Base-by-base conservation (phyloP, 1,140 invertebrate genomes). In the Pseudomyrmex pallidus region DNA sequence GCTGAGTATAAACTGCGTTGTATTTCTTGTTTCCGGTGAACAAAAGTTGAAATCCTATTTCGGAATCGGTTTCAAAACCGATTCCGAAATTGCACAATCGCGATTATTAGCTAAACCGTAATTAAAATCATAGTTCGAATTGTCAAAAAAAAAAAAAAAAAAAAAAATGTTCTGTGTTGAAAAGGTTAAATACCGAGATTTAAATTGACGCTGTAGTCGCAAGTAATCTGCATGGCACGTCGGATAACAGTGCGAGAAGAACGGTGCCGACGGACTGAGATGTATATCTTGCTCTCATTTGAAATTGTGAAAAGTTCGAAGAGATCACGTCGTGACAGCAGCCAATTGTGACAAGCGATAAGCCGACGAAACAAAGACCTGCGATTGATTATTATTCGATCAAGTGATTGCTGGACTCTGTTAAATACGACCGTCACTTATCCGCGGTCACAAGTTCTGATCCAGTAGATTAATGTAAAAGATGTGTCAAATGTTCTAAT, bases 211-310 rank as follows among this genome's bases (percentile, higher is more conserved):
- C 59, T 76, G 10, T 22, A 35, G 5, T 35, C 35, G 5, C 61
- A 52, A 80, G 66, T 72, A 56, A 76, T 70, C 54, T n/a, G 15
- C 9, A 44, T 17, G 13, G 56, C 22, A 25, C 52, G 13, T 22
- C 22, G 17, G 56, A 66, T 80, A 66, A 80, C n/a, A 80, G 76
- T 80, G 76, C 52, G 22, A 72, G 20, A 8, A 22, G 46, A 78
- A 68, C 64, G 72, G 76, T 80, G 76, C 5, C 46, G 22, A 59
- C 48, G 50, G 15, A 70, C 66, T 35, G n/a, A 44, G 48, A 78
- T 15, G 52, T 35, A n/a, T 78, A 59, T 72, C 56, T 10, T 48
- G 20, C 15, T 64, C 35, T 35, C 35, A 12, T 72, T 59, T 7
- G 20, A 59, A 57, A 46, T 48, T 10, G 17, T 2, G 54, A 46